Base-by-base conservation (phyloP, 2,888 invertebrate genomes). In the Ceratothoa steindachneri region DNA sequence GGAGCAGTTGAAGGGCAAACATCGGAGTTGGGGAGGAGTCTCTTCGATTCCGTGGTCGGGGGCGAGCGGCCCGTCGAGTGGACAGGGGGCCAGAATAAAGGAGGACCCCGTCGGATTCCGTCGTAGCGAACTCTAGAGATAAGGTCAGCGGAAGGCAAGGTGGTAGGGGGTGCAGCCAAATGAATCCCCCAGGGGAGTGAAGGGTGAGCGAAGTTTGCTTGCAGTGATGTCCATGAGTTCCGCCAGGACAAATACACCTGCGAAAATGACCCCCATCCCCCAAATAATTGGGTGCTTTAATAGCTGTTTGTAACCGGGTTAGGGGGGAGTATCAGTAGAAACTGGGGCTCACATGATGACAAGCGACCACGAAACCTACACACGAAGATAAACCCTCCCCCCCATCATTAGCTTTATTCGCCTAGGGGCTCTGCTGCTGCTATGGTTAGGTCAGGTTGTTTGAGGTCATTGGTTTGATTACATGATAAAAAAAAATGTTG, bases 221-320 rank as follows among this genome's bases (percentile, higher is more conserved):
- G 65, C 79, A 79, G 29, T 22, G 22, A 0, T 64, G 67, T 19
- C 79, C 79, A 55, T 41, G 29, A 27, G 79, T 72, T 7, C 71
- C 64, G 0, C 75, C 75, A 1, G 79, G 79, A 19, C 79, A 79
- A 52, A 79, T 67, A 31, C 79, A 79, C 69, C 79, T 79, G 72
- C 19, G 12, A 27, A 24, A 28, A 28, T 19, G 4, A 24, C n/a
- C n/a, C n/a, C n/a, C n/a, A n/a, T n/a, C n/a, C n/a, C n/a, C n/a
- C n/a, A n/a, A n/a, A n/a, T n/a, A n/a, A n/a, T n/a, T n/a, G n/a
- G n/a, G n/a, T n/a, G n/a, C n/a, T n/a, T n/a, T n/a, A n/a, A n/a
- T n/a, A n/a, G n/a, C n/a, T n/a, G n/a, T n/a, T n/a, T n/a, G n/a
- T n/a, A n/a, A n/a, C n/a, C n/a, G n/a, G n/a, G n/a, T n/a, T n/a